Percentiles rank a stretch among this genome's conserved stretches.
These are phyloP conservation scores for Hymenochirus boettgeri DNA, from an alignment of 2,113 vertebrate species.

Conservation along the genomic window DNA sequence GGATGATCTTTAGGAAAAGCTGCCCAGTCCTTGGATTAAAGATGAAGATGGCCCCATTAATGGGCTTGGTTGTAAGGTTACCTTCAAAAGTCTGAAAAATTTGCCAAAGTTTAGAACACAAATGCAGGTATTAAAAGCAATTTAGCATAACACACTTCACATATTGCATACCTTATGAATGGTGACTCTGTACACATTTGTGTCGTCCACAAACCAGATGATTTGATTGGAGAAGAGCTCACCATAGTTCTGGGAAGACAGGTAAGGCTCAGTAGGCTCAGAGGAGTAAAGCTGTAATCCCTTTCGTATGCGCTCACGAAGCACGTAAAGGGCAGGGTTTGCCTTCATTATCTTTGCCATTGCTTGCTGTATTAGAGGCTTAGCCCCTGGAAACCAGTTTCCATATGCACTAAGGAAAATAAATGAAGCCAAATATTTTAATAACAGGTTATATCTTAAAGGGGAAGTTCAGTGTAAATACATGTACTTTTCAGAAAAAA, in stretches of 20 bases:
- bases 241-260: slow-evolving; percentile 97
- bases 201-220: slow-evolving; percentile 99
- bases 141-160: neutral
- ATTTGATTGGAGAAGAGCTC: slow-evolving; percentile 99
- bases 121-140: neutral
- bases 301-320: slow-evolving; percentile 95
- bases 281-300: slow-evolving; percentile 96
- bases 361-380: slow-evolving; percentile 96
- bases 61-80: slow-evolving; percentile 97
- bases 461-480: too few species aligned
- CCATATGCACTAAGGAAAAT: slow-evolving; percentile 78
- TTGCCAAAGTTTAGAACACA: neutral
- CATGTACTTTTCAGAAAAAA: too few species aligned
- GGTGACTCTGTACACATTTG: slow-evolving; percentile 96
- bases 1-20: slow-evolving; percentile 98
- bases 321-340: slow-evolving; percentile 92
- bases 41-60: slow-evolving; percentile 98
- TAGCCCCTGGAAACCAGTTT: slow-evolving; percentile 97
- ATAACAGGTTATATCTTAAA: too few species aligned
- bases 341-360: slow-evolving; percentile 99
- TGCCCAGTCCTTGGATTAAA: slow-evolving; percentile 98
- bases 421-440: too few species aligned
- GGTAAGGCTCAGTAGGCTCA: slow-evolving; percentile 95
- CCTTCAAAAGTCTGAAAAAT: slow-evolving; percentile 90
- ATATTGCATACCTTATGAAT: slow-evolving; percentile 84